Percentiles rank a stretch among this genome's conserved stretches.
phyloP scores from a whole-genome alignment of 1,140 invertebrate genomes.

The Teleopsis dalmanni region DNA sequence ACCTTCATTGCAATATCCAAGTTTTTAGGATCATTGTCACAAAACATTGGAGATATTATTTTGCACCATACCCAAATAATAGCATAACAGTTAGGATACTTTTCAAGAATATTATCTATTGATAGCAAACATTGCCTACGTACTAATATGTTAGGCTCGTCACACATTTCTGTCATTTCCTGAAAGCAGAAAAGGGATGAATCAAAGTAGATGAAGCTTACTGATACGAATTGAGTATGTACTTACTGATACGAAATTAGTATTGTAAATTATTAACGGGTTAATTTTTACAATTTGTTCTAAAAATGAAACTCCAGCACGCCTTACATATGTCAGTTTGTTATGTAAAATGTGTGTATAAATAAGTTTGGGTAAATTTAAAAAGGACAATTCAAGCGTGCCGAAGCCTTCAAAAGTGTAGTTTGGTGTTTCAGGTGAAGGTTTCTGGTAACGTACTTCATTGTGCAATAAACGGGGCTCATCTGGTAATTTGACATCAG shows the following conservation, averaged over 20 bases:
- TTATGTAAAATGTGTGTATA: conserved; percentile 27
- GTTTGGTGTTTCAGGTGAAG: conserved; percentile 16
- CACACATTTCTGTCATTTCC: conserved; percentile 19
- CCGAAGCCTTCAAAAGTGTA: conserved; percentile 33
- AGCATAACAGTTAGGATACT: conserved; percentile 28
- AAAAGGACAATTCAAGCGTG: conserved; percentile 21
- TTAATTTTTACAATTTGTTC: conserved; percentile 31
- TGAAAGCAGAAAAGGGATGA: background rate
- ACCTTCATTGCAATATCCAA: conserved; percentile 30
- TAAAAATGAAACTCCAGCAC: conserved; percentile 28
- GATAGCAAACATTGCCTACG: conserved; percentile 25
- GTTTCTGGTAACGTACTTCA: conserved; percentile 26
- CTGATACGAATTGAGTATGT: background rate
- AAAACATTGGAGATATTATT: conserved; percentile 28
- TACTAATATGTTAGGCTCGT: conserved; percentile 28
- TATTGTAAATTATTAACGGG: conserved; percentile 35
- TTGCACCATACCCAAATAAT: conserved; percentile 36
- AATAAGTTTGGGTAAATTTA: conserved; percentile 23
- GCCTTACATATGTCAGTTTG: conserved; percentile 23
- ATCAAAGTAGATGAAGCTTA: background rate
- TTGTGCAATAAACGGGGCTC: conserved; percentile 17
- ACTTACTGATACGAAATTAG: conserved; percentile 26
- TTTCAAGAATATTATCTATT: conserved; percentile 26
- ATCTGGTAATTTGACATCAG: conserved; percentile 12
- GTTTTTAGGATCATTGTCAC: conserved; percentile 28